Percentiles rank a stretch among this genome's conserved stretches.
phyloP scores from a whole-genome alignment of 2,797 vertebrate species.

The Tangara arthus region DNA sequence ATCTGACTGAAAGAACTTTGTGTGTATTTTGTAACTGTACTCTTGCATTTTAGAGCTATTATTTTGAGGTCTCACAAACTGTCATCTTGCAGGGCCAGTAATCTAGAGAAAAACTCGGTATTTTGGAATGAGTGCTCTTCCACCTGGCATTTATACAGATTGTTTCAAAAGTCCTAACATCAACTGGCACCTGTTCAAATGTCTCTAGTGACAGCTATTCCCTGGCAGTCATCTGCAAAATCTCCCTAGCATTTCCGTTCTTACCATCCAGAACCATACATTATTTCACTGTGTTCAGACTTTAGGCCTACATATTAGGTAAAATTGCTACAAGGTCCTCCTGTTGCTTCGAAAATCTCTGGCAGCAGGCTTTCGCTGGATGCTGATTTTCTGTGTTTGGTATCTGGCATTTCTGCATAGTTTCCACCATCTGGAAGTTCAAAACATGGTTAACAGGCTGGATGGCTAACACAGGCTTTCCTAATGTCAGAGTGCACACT shows the following conservation, averaged over 20 bases:
- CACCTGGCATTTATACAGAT: neutral
- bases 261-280: neutral
- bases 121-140: neutral
- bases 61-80: neutral
- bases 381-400: neutral
- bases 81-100: neutral
- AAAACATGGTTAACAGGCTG: neutral
- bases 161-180: neutral
- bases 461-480: neutral
- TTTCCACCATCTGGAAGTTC: neutral
- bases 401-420: neutral
- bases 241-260: neutral
- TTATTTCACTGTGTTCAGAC: neutral
- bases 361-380: neutral
- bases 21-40: neutral
- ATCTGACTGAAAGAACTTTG: neutral
- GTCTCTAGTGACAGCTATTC: neutral
- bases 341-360: neutral
- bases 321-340: neutral
- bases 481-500: neutral
- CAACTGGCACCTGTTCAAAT: neutral
- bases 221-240: neutral
- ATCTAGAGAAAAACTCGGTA: neutral
- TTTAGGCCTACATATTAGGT: neutral
- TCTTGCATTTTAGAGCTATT: neutral